phyloP scores from a whole-genome alignment of 2,113 vertebrate genomes.

The Riparia riparia region DNA sequence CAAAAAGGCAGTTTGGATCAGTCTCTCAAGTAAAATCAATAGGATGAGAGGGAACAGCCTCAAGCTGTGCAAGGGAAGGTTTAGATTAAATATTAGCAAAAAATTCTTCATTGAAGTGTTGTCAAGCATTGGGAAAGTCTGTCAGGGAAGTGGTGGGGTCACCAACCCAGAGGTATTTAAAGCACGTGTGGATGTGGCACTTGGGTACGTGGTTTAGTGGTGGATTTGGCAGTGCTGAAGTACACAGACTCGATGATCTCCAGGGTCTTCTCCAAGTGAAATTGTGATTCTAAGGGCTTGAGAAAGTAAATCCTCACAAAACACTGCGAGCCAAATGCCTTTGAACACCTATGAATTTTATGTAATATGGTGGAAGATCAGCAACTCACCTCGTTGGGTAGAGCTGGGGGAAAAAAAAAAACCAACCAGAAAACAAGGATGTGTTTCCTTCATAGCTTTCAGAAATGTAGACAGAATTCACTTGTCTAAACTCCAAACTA shows the following conservation, averaged over 20 bases:
- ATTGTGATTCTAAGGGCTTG: neutral
- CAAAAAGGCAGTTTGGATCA: rapidly evolving
- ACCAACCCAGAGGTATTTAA: neutral
- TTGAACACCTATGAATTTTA: neutral
- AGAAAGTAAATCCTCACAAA: neutral
- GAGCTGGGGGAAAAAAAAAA: rapidly evolving
- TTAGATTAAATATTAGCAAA: neutral
- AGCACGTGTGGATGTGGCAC: too few species aligned
- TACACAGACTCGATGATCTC: neutral
- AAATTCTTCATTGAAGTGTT: neutral
- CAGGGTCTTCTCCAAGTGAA: neutral
- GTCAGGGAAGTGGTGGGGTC: neutral
- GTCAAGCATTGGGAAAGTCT: neutral
- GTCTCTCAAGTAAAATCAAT: neutral
- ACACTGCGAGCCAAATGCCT: neutral
- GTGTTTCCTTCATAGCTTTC: neutral
- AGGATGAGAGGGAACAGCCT: neutral
- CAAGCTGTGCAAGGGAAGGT: neutral
- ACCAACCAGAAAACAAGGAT: neutral
- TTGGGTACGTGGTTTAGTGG: neutral
- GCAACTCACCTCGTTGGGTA: neutral
- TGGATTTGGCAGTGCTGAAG: neutral
- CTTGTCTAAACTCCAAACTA: neutral
- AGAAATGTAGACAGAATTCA: neutral
- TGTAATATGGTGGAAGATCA: neutral